Evolutionary conservation across 53 echinoderm and acorn worm genomes (phyloP), one percentile per base, ranked within the genome.

Genomic region (Pentamera pediparva): DNA sequence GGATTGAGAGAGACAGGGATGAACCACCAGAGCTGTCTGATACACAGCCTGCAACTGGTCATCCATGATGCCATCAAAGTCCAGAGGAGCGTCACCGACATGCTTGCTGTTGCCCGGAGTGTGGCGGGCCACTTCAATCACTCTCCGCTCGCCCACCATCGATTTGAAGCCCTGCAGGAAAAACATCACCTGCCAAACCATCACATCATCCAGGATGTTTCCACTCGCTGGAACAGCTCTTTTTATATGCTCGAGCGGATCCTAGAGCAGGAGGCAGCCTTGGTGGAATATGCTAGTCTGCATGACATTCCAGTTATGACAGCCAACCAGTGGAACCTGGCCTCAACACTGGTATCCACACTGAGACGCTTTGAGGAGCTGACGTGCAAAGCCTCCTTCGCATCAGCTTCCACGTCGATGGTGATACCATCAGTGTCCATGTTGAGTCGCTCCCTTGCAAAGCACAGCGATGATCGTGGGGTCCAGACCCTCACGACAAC

Each of bases 231-330:
- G 79, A 78, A 78, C 56, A 67, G 67, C 29, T 37, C 65, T 0
- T 65, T 36, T 36, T 78, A 64, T 32, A 67, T 69, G 56, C 8
- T 57, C 4, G 6, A 69, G 28, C 22, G 69, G 35, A 47, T 61
- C 4, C 7, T 61, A 4, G 36, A 64, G 18, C 78, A 21, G n/a
- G 38, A 79, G 12, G 39, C 26, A 0, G 49, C 64, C 1, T 50
- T 64, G 8, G 78, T 78, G 57, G 78, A 78, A n/a, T 79, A 67
- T 69, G 64, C 65, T 1, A 65, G 78, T 5, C 4, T 63, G 22
- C 65, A 78, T 29, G 69, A 79, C 6, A 65, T 79, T 6, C 79
- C 79, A 4, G 26, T 45, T 7, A 79, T 79, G 79, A 36, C 69
- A 6, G 69, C 79, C 52, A 79, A 67, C 35, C 79, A 64, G 13